These are phyloP conservation scores for Taeniopygia guttata DNA, from an alignment of 2,797 vertebrate genomes.

Conservation along the genomic window DNA sequence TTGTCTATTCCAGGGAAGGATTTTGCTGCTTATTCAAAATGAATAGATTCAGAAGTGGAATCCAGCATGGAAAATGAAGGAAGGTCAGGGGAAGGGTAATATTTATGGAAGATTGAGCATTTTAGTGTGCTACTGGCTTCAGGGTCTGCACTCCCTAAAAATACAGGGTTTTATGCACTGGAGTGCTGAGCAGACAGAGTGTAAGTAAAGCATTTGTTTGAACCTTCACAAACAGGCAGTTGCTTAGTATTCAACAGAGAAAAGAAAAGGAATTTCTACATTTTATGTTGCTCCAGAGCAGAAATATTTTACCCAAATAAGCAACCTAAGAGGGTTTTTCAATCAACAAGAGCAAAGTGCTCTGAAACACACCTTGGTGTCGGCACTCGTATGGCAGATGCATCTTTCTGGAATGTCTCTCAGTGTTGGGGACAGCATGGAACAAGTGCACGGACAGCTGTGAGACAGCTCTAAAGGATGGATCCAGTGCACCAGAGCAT, in stretches of 20 bases:
- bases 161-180: neutral
- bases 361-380: neutral
- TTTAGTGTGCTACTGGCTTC: constrained; percentile 61
- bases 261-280: neutral
- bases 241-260: neutral
- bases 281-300: neutral
- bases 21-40: constrained; percentile 68
- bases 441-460: neutral
- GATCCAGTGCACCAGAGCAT: neutral
- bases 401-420: neutral
- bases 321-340: neutral
- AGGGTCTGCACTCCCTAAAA: constrained; percentile 38
- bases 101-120: constrained; percentile 57
- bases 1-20: constrained; percentile 56
- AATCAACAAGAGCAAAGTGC: accelerated
- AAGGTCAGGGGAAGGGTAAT: constrained; percentile 68
- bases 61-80: constrained; percentile 71
- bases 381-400: accelerated
- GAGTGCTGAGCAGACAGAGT: constrained; percentile 37
- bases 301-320: neutral
- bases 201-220: neutral
- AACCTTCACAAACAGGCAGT: neutral
- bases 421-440: accelerated
- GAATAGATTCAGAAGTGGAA: constrained; percentile 66
- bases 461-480: neutral